A percentile compares a stretch with the other conserved stretches of the same genome.
Evolutionary conservation across 2,888 invertebrate species (phyloP).

Genomic region (Hesperia comma): DNA sequence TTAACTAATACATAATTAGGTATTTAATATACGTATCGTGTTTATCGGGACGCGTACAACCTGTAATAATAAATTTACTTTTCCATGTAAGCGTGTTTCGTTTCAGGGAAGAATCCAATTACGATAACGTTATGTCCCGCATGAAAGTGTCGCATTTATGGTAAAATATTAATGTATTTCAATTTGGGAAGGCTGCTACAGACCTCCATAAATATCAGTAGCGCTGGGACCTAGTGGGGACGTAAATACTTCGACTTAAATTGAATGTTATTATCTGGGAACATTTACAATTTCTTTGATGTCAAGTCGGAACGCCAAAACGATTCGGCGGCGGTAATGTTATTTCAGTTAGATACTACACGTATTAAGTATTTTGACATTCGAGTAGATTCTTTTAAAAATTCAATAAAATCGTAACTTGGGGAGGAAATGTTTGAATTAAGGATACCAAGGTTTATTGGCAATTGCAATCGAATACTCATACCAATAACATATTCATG

Average conservation of each 20-base stretch:
- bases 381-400: slow-evolving; percentile 3
- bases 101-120: slow-evolving; percentile 80
- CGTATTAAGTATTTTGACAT: not conserved
- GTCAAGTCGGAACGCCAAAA: slow-evolving; percentile 38
- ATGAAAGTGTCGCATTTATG: slow-evolving; percentile 83
- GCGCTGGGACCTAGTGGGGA: slow-evolving; percentile 67
- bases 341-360: slow-evolving; percentile 10
- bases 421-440: too few species aligned
- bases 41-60: slow-evolving; percentile 32
- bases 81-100: slow-evolving; percentile 52
- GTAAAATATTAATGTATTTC: slow-evolving; percentile 84
- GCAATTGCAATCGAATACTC: too few species aligned
- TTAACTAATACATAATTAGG: slow-evolving; percentile 14
- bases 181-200: slow-evolving; percentile 80
- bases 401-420: not conserved
- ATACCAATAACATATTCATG: too few species aligned
- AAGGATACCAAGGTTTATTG: too few species aligned
- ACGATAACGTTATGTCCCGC: slow-evolving; percentile 81
- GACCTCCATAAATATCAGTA: slow-evolving; percentile 82
- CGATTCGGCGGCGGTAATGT: slow-evolving; percentile 26
- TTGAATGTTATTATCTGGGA: slow-evolving; percentile 78
- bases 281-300: slow-evolving; percentile 50
- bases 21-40: slow-evolving; percentile 19
- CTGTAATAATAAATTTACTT: slow-evolving; percentile 38
- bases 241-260: slow-evolving; percentile 79